Conservation (phyloP, 2,888 invertebrate genomes). For the Liopterus haemorrhoidalis region DNA sequence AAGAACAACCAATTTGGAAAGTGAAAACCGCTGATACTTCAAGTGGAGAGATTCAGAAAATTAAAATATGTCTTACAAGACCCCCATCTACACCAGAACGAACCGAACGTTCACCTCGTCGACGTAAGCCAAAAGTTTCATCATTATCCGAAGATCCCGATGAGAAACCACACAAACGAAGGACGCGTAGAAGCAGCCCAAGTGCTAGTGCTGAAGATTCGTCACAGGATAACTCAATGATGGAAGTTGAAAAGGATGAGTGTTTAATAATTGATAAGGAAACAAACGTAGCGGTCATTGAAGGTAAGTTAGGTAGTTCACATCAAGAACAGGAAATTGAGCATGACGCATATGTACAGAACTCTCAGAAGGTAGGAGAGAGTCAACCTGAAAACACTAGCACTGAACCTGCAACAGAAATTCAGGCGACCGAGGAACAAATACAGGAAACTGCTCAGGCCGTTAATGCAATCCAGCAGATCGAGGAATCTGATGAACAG, state of each 20-base stretch:
- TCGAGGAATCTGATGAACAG: neutral
- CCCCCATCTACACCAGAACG: constrained; percentile 53
- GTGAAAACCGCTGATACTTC: constrained; percentile 50
- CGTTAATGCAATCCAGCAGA: neutral
- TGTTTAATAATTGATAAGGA: constrained; percentile 34
- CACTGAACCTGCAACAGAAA: constrained; percentile 13
- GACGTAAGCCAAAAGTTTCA: constrained; percentile 51
- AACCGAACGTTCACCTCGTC: constrained; percentile 47
- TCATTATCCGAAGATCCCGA: constrained; percentile 50
- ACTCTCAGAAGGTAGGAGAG: constrained; percentile 15
- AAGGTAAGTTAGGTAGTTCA: constrained; percentile 43
- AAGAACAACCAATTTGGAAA: constrained; percentile 50
- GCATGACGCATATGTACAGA: constrained; percentile 14
- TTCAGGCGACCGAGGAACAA: constrained; percentile 11
- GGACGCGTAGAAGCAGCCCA: constrained; percentile 35
- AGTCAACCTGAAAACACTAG: constrained; percentile 10
- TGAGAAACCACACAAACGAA: constrained; percentile 46
- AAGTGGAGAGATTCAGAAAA: constrained; percentile 57
- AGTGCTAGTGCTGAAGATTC: constrained; percentile 13
- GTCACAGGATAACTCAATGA: constrained; percentile 25
- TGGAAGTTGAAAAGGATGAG: constrained; percentile 28
- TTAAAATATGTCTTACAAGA: constrained; percentile 59
- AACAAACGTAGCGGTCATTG: constrained; percentile 37
- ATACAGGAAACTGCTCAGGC: constrained; percentile 10
- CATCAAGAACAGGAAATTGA: constrained; percentile 14